Base-by-base conservation (phyloP, 2,113 vertebrate species). In the Ceuthmochares aereus region DNA sequence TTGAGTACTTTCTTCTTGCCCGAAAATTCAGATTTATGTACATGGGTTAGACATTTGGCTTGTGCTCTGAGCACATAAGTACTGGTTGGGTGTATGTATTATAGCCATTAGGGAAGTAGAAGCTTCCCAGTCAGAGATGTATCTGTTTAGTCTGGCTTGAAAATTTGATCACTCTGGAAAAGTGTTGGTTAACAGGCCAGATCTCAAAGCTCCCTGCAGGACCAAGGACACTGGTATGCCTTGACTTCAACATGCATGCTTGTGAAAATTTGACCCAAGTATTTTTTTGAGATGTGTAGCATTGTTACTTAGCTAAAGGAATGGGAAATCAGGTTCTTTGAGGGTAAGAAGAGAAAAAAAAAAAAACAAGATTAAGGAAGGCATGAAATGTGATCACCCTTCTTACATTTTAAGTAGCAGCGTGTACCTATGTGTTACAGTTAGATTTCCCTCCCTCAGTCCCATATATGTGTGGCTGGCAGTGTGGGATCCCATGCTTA, bases 21-120 rank as follows among this genome's bases (percentile, higher is more conserved):
- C 90, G 70, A 86, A 86, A 93, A 70, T 66, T 72, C 70, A 60
- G 15, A n/a, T 81, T 51, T 84, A 54, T 69, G 36, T 32, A 43
- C 14, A 4, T 27, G 32, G 4, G 14, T 49, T 47, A 55, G 52
- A 47, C n/a, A 58, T 26, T 34, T 0, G 1, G 4, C 59, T 55
- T 56, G n/a, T 47, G 26, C 68, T 59, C 34, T 64, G 43, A 75
- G 74, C n/a, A 18, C 0, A 0, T 26, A 21, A 72, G 42, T 63
- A 36, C 18, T 8, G 3, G 6, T 49, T 56, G 52, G 37, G 47
- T 43, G 34, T 55, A 51, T 47, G n/a, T 42, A 11, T n/a, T 52
- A 14, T 10, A 82, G 45, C 1, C 0, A 56, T 66, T 4, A 77
- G 43, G n/a, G 62, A 64, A 80, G 40, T 21, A 67, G 55, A 68